These are phyloP conservation scores for Lagorchestes hirsutus DNA, from an alignment of 2,797 vertebrate genomes.

Conservation along the genomic window DNA sequence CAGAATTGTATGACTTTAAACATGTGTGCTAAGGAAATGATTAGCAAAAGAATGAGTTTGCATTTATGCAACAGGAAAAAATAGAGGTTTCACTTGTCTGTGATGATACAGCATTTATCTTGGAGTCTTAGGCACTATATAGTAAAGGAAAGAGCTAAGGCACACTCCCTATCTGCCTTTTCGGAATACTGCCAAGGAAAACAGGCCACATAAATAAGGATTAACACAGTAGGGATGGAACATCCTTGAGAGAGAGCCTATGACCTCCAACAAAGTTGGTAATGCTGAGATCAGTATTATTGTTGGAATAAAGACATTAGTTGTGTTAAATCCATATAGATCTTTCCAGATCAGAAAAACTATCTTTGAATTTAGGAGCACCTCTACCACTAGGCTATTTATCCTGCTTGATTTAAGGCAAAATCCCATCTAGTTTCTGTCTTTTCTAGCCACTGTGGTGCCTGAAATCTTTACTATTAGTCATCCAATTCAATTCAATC, in stretches of 20 bases:
- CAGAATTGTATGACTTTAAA: background rate
- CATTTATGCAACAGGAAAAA: constrained; percentile 42
- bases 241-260: background rate
- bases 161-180: background rate
- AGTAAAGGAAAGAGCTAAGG: background rate
- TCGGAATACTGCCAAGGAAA: constrained; percentile 9
- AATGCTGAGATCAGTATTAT: background rate
- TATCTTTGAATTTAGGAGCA: background rate
- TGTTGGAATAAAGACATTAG: background rate
- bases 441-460: background rate
- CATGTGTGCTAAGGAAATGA: constrained; percentile 7
- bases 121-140: constrained; percentile 37
- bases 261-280: background rate
- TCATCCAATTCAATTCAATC: background rate
- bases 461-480: background rate
- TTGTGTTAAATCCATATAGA: background rate
- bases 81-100: constrained; percentile 53
- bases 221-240: background rate
- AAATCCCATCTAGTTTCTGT: background rate
- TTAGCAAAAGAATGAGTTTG: constrained; percentile 62
- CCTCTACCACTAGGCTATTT: background rate
- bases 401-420: background rate
- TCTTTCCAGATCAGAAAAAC: background rate
- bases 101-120: constrained; percentile 55
- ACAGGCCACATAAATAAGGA: background rate